Percentiles rank a stretch among this genome's conserved stretches.
Evolutionary conservation across 2,888 invertebrate species (phyloP).

Genomic region (Pterostichus niger): DNA sequence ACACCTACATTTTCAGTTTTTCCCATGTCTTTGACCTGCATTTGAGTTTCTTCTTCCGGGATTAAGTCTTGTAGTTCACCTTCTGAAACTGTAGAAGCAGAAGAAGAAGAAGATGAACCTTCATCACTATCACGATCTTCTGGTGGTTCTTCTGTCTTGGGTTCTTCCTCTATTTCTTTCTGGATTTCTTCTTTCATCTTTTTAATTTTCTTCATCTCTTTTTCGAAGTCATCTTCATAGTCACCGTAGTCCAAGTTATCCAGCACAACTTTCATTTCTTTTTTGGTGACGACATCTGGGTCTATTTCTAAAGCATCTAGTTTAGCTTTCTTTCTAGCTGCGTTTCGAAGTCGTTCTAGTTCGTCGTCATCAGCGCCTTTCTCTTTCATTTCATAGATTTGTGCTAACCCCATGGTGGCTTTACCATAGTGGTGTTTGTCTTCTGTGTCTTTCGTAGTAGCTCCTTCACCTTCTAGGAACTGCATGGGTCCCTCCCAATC

Average conservation of each 20-base stretch:
- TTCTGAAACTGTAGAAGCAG: conserved; percentile 1
- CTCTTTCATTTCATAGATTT: conserved; percentile 79
- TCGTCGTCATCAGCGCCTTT: conserved; percentile 75
- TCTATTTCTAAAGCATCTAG: conserved; percentile 72
- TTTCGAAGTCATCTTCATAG: conserved; percentile 70
- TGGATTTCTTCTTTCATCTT: conserved; percentile 69
- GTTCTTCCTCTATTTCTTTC: conserved; percentile 67
- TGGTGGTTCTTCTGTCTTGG: conserved; percentile 66
- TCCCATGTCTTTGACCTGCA: conserved; percentile 80
- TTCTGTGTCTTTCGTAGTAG: conserved; percentile 81
- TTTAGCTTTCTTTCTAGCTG: conserved; percentile 73
- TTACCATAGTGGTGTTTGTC: conserved; percentile 75
- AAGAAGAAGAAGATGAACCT: conserved; percentile 63
- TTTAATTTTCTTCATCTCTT: conserved; percentile 73
- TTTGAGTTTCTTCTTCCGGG: conserved; percentile 74
- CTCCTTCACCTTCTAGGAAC: conserved; percentile 87
- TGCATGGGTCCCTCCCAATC: conserved; percentile 75
- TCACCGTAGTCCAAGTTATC: conserved; percentile 63
- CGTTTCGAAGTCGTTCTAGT: conserved; percentile 75
- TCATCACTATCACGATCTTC: conserved; percentile 52
- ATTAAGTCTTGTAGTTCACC: conserved; percentile 78
- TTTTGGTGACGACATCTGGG: conserved; percentile 58
- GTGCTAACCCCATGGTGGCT: conserved; percentile 79
- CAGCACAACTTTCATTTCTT: conserved; percentile 57
- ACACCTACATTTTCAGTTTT: conserved; percentile 81